phyloP scores from a whole-genome alignment of 2,888 invertebrate genomes.

The Nemotelus pantherinus region DNA sequence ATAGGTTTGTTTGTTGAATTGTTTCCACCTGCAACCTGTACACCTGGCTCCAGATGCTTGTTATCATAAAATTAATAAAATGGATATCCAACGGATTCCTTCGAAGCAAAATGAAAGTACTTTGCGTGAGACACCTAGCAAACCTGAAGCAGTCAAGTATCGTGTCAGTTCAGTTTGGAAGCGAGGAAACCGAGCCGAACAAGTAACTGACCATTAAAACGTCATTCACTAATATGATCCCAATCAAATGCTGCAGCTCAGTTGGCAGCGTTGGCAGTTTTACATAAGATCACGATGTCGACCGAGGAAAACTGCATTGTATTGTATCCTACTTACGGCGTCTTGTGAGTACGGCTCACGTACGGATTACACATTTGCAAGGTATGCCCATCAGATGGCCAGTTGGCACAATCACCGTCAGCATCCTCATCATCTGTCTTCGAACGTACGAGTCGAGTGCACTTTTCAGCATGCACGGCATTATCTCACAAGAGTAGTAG shows the following conservation, averaged over 20 bases:
- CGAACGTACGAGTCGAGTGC: conserved; percentile 25
- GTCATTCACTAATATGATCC: conserved; percentile 45
- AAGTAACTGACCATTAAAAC: conserved; percentile 38
- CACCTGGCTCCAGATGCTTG: too few species aligned
- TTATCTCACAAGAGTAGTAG: conserved; percentile 49
- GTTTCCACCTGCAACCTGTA: too few species aligned
- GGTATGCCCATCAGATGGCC: conserved; percentile 10
- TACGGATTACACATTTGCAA: conserved; percentile 16
- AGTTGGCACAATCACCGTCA: conserved; percentile 6
- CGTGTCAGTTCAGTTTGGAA: neutral
- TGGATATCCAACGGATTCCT: too few species aligned
- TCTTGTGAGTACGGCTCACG: neutral
- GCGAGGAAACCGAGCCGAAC: conserved; percentile 13
- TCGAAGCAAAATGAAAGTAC: too few species aligned
- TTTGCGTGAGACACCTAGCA: too few species aligned
- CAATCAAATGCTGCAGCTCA: conserved; percentile 26
- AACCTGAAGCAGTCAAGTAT: too few species aligned
- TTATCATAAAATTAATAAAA: too few species aligned
- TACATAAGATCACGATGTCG: conserved; percentile 10
- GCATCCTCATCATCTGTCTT: conserved; percentile 34
- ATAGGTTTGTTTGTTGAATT: too few species aligned
- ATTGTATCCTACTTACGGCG: conserved; percentile 22
- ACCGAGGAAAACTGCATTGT: conserved; percentile 28
- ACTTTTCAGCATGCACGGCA: conserved; percentile 42
- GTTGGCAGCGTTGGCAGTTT: conserved; percentile 11